A percentile compares a stretch with the other conserved stretches of the same genome.
Conservation (phyloP, 2,888 invertebrate species). For the Willowsia nigromaculata region DNA sequence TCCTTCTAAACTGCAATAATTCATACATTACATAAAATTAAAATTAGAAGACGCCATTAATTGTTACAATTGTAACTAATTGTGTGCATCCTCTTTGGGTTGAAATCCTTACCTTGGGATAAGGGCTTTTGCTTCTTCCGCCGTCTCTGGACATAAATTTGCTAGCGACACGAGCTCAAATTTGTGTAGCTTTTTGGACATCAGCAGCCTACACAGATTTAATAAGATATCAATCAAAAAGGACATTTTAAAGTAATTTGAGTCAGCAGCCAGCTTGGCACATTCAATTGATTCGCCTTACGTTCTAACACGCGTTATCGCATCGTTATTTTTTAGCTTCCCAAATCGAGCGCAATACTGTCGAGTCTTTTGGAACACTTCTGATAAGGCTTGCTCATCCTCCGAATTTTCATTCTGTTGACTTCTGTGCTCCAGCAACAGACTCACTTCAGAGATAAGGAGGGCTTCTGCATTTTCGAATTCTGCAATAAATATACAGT, state of each 20-base stretch:
- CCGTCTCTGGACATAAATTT: slow-evolving; percentile 98
- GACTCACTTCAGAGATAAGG: slow-evolving; percentile 96
- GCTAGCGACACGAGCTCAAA: slow-evolving; percentile 98
- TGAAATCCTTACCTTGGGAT: slow-evolving; percentile 91
- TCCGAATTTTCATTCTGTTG: slow-evolving; percentile 98
- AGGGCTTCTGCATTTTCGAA: slow-evolving; percentile 99
- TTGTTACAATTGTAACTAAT: background rate
- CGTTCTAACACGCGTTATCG: slow-evolving; percentile 97
- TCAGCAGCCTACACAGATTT: slow-evolving; percentile 87
- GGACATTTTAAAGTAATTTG: background rate
- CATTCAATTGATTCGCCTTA: slow-evolving; percentile 80
- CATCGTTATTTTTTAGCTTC: slow-evolving; percentile 99
- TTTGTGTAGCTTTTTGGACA: slow-evolving; percentile 97
- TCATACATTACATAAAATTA: background rate
- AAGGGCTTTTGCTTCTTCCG: slow-evolving; percentile 98
- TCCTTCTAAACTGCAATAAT: slow-evolving; percentile 89
- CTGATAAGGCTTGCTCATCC: slow-evolving; percentile 98
- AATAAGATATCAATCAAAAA: background rate
- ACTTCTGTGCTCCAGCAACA: slow-evolving; percentile 97
- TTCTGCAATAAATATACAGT: slow-evolving; percentile 84
- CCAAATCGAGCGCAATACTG: slow-evolving; percentile 97
- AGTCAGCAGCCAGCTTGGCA: background rate
- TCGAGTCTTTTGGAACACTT: slow-evolving; percentile 98
- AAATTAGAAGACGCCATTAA: background rate
- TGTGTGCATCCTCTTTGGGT: too few species aligned